Conservation (phyloP, 2,113 vertebrate genomes). For the Ginglymostoma cirratum region DNA sequence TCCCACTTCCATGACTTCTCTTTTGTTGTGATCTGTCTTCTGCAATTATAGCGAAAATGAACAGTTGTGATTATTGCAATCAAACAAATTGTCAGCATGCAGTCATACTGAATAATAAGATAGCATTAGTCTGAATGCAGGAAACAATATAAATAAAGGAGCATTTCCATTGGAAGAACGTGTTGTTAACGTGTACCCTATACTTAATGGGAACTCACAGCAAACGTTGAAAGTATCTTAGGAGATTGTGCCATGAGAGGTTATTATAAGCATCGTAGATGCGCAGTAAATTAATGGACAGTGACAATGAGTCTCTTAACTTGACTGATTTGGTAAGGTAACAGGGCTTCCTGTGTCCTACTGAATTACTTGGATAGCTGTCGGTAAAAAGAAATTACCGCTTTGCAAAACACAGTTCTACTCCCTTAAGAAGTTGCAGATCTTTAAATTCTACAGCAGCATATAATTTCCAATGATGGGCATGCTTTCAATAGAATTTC, state of each 20-base stretch:
- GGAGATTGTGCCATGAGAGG: not conserved
- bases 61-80: not conserved
- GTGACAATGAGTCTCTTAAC: not conserved
- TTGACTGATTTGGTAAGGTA: not conserved
- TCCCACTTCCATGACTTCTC: not conserved
- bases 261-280: not conserved
- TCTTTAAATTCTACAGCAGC: not conserved
- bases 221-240: constrained; percentile 14
- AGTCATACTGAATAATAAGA: not conserved
- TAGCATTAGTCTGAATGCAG: not conserved
- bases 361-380: not conserved
- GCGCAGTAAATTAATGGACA: not conserved
- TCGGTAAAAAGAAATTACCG: not conserved
- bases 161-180: constrained; percentile 8
- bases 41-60: constrained; percentile 16
- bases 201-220: not conserved
- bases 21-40: not conserved
- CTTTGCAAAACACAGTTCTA: not conserved
- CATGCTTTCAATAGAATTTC: not conserved
- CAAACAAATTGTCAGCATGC: not conserved
- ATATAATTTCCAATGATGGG: not conserved
- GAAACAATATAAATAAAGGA: not conserved
- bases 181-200: not conserved
- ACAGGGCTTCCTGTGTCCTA: not conserved
- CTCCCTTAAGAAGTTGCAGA: not conserved